Evolutionary conservation across 1,140 invertebrate genomes (phyloP).

Genomic region (Drosophila varians): DNA sequence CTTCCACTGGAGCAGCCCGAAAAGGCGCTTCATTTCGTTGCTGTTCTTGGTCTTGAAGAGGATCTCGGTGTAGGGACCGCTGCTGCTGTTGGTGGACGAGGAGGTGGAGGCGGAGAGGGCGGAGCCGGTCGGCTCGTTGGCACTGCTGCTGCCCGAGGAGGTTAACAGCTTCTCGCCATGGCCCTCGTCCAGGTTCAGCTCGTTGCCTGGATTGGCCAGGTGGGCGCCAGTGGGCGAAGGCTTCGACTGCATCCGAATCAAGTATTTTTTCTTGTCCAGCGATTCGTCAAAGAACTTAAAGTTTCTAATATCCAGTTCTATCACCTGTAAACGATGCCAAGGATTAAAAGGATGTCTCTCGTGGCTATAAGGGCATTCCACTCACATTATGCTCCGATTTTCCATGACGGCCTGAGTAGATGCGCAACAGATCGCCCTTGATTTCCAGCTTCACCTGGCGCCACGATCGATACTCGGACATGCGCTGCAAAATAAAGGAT

Average conservation of each 20-base stretch:
- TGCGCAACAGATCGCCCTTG: constrained; percentile 77
- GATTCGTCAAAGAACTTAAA: constrained; percentile 82
- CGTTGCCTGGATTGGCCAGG: constrained; percentile 71
- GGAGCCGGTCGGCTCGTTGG: constrained; percentile 44
- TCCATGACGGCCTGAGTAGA: constrained; percentile 73
- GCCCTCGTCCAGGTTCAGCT: constrained; percentile 71
- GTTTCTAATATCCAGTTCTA: constrained; percentile 82
- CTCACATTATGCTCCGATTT: constrained; percentile 81
- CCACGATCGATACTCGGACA: constrained; percentile 83
- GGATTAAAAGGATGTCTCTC: too few species aligned
- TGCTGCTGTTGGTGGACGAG: constrained; percentile 25
- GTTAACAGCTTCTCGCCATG: constrained; percentile 57
- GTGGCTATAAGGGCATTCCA: too few species aligned
- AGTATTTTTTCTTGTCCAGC: constrained; percentile 79
- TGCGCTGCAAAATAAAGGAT: constrained; percentile 50
- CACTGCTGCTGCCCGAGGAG: constrained; percentile 66
- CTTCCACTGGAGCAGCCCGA: constrained; percentile 79
- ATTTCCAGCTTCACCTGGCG: constrained; percentile 81
- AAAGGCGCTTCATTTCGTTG: constrained; percentile 79
- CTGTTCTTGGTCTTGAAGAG: constrained; percentile 79
- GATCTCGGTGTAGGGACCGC: constrained; percentile 74
- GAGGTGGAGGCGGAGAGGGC: constrained; percentile 34
- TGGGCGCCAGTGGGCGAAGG: constrained; percentile 61
- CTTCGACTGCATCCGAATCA: constrained; percentile 82
- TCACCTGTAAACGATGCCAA: constrained; percentile 53